Percentiles rank a stretch among this genome's conserved stretches.
Evolutionary conservation across 2,888 invertebrate genomes (phyloP).

Genomic region (Archips crataeganus): DNA sequence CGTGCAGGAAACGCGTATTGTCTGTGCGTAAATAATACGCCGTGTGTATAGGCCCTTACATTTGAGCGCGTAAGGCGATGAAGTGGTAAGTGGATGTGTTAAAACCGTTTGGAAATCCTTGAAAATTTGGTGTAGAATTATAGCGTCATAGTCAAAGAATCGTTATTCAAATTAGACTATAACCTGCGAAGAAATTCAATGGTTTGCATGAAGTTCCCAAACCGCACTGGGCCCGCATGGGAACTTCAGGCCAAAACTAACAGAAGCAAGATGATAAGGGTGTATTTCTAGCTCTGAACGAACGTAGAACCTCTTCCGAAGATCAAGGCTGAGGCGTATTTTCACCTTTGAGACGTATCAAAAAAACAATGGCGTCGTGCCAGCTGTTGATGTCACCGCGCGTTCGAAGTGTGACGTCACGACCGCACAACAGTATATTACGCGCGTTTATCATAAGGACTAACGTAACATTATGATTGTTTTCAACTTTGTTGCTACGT

Average conservation of each 20-base stretch:
- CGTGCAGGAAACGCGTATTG: too few relatives aligned
- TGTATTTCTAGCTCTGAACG: neutral
- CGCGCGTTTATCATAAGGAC: neutral
- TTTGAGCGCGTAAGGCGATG: neutral
- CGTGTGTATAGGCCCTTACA: too few relatives aligned
- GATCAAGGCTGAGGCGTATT: constrained; percentile 35
- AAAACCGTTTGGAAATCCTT: neutral
- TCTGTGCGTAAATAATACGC: too few relatives aligned
- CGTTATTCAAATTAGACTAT: too few relatives aligned
- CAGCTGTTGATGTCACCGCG: constrained; percentile 46
- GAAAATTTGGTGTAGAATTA: neutral
- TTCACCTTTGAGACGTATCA: constrained; percentile 17
- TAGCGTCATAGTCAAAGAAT: too few relatives aligned
- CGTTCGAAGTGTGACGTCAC: constrained; percentile 37
- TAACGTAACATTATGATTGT: neutral
- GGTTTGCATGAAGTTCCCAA: too few relatives aligned
- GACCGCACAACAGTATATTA: neutral
- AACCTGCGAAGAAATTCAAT: too few relatives aligned
- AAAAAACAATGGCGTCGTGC: constrained; percentile 51
- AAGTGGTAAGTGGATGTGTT: neutral
- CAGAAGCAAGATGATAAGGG: too few relatives aligned
- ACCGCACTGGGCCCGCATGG: too few relatives aligned
- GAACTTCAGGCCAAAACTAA: too few relatives aligned
- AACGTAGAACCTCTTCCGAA: constrained; percentile 6
- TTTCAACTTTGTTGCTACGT: neutral